Percentiles rank a stretch among this genome's conserved stretches.
phyloP scores from a whole-genome alignment of 2,797 vertebrate genomes.

The Siniperca undulata region DNA sequence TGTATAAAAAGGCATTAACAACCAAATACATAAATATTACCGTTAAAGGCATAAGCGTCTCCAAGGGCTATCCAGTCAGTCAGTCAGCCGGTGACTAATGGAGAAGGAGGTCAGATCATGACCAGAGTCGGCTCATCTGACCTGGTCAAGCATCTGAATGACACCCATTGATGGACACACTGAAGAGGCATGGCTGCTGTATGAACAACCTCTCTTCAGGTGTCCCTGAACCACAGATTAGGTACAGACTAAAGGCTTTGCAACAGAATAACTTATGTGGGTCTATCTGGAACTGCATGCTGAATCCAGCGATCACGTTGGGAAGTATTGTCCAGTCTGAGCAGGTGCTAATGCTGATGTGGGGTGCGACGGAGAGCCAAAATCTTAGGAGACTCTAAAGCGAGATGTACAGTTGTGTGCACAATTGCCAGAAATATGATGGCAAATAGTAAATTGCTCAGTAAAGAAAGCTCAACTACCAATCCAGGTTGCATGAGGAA shows the following conservation, averaged over 20 bases:
- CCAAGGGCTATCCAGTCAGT: conserved; percentile 66
- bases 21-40: conserved; percentile 81
- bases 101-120: conserved; percentile 70
- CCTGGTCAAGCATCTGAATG: conserved; percentile 75
- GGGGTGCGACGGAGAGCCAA: conserved; percentile 9
- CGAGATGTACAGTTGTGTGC: conserved; percentile 48
- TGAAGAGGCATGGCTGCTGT: conserved; percentile 46
- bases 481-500: conserved; percentile 26
- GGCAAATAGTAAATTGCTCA: background rate
- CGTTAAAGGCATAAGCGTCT: conserved; percentile 70
- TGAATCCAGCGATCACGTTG: background rate
- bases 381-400: conserved; percentile 27
- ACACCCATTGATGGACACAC: conserved; percentile 56
- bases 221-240: conserved; percentile 42
- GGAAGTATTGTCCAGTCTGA: conserved; percentile 17
- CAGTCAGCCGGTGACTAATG: conserved; percentile 70
- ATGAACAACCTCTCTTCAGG: conserved; percentile 56
- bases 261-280: conserved; percentile 16
- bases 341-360: conserved; percentile 41
- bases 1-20: conserved; percentile 77
- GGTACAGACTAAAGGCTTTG: conserved; percentile 11
- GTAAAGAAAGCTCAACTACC: conserved; percentile 17
- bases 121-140: conserved; percentile 68
- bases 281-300: background rate
- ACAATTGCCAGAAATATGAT: conserved; percentile 2